Conservation (phyloP, 2,113 vertebrate species). For the Cyprinodon variegatus region DNA sequence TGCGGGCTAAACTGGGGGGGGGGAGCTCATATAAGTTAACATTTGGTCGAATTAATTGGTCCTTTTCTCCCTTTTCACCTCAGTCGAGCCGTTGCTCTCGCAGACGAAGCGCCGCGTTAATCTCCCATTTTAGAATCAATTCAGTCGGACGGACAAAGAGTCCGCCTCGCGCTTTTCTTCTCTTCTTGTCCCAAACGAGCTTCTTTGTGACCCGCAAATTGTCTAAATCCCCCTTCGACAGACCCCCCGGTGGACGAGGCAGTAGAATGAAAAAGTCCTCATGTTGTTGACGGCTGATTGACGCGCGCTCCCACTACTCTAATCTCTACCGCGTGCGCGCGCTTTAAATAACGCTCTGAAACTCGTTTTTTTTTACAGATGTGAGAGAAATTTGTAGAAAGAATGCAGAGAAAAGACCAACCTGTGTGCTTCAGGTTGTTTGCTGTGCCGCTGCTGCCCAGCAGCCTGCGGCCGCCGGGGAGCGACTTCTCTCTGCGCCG, state of each 20-base stretch:
- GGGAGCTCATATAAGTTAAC: constrained; percentile 98
- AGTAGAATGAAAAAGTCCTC: constrained; percentile 84
- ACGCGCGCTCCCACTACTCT: constrained; percentile 83
- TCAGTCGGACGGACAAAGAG: constrained; percentile 98
- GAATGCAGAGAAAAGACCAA: constrained; percentile 96
- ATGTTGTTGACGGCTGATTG: constrained; percentile 98
- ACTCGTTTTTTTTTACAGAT: constrained; percentile 92
- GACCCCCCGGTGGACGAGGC: constrained; percentile 83
- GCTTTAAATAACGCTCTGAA: constrained; percentile 91
- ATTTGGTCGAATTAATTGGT: constrained; percentile 99
- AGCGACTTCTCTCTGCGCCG: background rate
- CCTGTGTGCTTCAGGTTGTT: constrained; percentile 85
- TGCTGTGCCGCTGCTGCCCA: constrained; percentile 53
- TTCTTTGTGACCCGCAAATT: constrained; percentile 96
- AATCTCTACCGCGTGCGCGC: constrained; percentile 82
- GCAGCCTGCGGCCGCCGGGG: constrained; percentile 2
- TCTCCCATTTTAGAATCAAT: constrained; percentile 99
- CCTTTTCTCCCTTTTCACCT: constrained; percentile 85
- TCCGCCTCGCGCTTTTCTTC: constrained; percentile 96
- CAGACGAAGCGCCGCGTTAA: constrained; percentile 93
- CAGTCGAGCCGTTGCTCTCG: constrained; percentile 83
- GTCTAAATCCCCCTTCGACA: constrained; percentile 90
- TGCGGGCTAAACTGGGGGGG: constrained; percentile 92
- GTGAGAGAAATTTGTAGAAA: constrained; percentile 72
- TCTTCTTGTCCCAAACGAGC: constrained; percentile 94